Evolutionary conservation across 2,797 vertebrate genomes (phyloP).

Genomic region (Erpetoichthys calabaricus): DNA sequence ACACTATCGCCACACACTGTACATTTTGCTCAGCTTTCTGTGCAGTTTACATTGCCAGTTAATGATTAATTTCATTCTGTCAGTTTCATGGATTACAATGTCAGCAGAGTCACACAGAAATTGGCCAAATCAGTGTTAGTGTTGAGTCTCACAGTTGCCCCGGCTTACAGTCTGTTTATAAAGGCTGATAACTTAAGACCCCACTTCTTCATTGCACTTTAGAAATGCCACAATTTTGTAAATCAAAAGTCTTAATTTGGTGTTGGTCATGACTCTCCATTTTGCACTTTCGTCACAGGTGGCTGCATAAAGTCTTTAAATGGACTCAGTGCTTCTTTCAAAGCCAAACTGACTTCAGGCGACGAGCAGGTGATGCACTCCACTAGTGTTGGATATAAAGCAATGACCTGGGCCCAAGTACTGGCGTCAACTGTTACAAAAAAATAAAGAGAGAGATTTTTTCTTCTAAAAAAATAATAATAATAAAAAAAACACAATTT

Average conservation of each 20-base stretch:
- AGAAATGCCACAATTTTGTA: background rate
- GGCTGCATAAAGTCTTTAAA: conserved; percentile 99
- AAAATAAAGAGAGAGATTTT: conserved; percentile 5
- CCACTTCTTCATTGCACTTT: background rate
- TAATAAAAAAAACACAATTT: background rate
- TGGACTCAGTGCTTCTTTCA: conserved; percentile 89
- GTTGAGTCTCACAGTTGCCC: conserved; percentile 15
- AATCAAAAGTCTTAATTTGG: conserved; percentile 41
- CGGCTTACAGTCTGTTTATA: conserved; percentile 21
- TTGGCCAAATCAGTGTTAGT: conserved; percentile 12
- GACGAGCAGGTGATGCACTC: conserved; percentile 95
- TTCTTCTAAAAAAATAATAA: background rate
- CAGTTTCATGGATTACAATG: conserved; percentile 48
- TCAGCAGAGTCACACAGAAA: conserved; percentile 26
- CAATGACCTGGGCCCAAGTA: conserved; percentile 94
- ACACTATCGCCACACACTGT: conserved; percentile 77
- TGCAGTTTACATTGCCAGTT: conserved; percentile 57
- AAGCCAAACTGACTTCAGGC: conserved; percentile 84
- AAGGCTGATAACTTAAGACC: conserved; percentile 15
- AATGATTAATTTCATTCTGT: conserved; percentile 49
- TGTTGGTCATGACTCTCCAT: conserved; percentile 83
- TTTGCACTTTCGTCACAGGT: conserved; percentile 85
- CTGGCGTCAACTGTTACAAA: conserved; percentile 74
- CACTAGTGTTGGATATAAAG: conserved; percentile 88
- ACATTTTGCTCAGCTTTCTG: conserved; percentile 64